A percentile compares a stretch with the other conserved stretches of the same genome.
Evolutionary conservation across 2,888 invertebrate species (phyloP).

Genomic region (Deilephila elpenor): DNA sequence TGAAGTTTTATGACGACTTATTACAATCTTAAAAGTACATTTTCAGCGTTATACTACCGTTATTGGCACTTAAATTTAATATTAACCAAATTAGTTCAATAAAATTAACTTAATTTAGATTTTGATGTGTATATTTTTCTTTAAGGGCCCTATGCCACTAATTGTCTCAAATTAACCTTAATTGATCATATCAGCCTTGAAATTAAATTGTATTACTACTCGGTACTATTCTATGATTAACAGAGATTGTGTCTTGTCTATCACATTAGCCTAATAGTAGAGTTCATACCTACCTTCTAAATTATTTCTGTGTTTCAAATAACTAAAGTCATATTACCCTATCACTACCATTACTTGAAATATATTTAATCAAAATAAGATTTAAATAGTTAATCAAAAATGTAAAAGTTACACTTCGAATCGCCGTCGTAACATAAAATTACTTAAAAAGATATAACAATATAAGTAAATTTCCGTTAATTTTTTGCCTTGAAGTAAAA

Average conservation of each 20-base stretch:
- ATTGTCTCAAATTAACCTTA: no score
- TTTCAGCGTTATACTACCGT: conserved; percentile 21
- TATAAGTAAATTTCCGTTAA: conserved; percentile 9
- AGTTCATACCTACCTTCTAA: no score
- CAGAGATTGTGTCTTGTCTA: no score
- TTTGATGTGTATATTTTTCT: conserved; percentile 20
- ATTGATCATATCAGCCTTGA: no score
- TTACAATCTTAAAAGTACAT: conserved; percentile 29
- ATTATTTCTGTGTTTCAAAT: no score
- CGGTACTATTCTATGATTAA: no score
- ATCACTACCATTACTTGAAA: no score
- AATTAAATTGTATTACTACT: no score
- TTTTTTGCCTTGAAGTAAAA: conserved; percentile 12
- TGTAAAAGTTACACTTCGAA: not conserved
- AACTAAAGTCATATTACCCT: no score
- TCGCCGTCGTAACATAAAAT: conserved; percentile 11
- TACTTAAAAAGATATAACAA: conserved; percentile 19
- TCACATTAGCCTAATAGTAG: no score
- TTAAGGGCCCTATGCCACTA: not conserved
- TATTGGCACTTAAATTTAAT: conserved; percentile 27
- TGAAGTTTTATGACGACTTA: conserved; percentile 37
- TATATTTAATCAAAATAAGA: no score
- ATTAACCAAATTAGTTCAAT: conserved; percentile 19
- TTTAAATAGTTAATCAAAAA: not conserved
- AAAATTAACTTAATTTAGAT: conserved; percentile 21